Evolutionary conservation across 2,797 vertebrate species (phyloP).

Genomic region (Heterohyrax brucei): DNA sequence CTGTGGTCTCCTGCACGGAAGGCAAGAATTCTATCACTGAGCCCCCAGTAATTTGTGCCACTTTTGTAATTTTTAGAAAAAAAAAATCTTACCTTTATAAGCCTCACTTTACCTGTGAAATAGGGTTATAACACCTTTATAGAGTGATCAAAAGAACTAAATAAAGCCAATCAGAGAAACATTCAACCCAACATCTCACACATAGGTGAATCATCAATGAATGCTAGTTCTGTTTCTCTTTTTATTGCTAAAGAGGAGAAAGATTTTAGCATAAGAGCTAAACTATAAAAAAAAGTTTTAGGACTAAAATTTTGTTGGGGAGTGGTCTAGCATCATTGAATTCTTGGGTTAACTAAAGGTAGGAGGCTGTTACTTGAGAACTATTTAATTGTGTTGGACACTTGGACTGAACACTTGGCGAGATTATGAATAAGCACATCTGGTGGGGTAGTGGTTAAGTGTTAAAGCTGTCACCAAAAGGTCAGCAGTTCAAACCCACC

Average conservation of each 20-base stretch:
- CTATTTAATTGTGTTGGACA: background rate
- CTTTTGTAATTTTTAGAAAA: background rate
- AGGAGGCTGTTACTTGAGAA: background rate
- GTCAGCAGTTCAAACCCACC: no score
- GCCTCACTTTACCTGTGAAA: background rate
- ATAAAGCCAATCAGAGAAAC: background rate
- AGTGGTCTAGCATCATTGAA: background rate
- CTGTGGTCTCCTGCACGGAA: background rate
- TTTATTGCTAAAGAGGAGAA: background rate
- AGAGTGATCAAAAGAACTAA: background rate
- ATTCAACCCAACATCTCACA: background rate
- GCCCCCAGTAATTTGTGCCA: background rate
- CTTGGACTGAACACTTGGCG: background rate
- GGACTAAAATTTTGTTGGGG: background rate
- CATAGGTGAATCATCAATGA: background rate
- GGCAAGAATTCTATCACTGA: background rate
- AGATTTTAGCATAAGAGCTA: background rate
- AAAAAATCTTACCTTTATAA: background rate
- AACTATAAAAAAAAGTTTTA: background rate
- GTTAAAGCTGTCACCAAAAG: no score
- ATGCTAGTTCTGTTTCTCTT: background rate
- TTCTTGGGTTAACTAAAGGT: background rate
- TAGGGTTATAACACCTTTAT: background rate
- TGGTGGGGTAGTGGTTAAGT: no score
- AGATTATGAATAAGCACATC: background rate